Conservation (phyloP, 2,113 vertebrate genomes). For the Gallinago jamesoni region DNA sequence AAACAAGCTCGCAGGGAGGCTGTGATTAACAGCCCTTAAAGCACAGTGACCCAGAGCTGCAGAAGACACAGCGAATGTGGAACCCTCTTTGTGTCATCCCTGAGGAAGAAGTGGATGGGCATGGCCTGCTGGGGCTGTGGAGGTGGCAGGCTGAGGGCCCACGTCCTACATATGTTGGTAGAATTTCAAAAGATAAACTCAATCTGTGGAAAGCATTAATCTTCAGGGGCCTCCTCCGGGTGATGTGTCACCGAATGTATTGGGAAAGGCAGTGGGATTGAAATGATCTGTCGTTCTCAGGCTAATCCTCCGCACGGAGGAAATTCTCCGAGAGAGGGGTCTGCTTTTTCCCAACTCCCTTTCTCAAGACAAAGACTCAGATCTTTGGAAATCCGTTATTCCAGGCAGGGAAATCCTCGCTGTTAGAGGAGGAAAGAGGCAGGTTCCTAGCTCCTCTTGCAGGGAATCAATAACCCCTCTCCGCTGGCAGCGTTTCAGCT, state of each 20-base stretch:
- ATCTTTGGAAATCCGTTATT: background rate
- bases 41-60: background rate
- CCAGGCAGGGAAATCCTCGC: background rate
- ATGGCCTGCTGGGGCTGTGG: accelerated
- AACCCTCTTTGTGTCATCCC: background rate
- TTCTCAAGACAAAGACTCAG: background rate
- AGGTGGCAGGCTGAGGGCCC: background rate
- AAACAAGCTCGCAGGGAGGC: background rate
- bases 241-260: background rate
- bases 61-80: background rate
- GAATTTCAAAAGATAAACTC: constrained; percentile 7
- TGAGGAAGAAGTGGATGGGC: background rate
- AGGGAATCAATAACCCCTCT: constrained; percentile 7
- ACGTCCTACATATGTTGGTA: background rate
- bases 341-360: background rate
- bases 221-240: background rate
- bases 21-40: background rate
- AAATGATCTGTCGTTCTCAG: background rate
- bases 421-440: background rate
- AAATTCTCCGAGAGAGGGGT: background rate
- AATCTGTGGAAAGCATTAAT: background rate
- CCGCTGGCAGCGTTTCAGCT: background rate
- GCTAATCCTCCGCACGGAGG: accelerated
- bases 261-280: background rate
- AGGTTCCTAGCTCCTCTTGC: background rate